Evolutionary conservation across 2,888 invertebrate genomes (phyloP).

Genomic region (Rotaria sp.): DNA sequence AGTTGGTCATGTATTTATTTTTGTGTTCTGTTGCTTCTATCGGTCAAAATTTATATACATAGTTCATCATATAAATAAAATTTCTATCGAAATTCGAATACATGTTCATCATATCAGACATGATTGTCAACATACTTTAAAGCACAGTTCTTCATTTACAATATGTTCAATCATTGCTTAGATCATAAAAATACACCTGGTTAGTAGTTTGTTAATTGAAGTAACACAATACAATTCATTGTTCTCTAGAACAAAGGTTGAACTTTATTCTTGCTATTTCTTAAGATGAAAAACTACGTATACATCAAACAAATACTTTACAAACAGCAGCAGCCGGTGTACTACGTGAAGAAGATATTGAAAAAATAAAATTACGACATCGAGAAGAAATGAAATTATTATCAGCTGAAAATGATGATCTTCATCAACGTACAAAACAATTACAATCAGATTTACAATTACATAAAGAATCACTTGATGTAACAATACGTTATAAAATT

Average conservation of each 20-base stretch:
- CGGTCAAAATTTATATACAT: not conserved
- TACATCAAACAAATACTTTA: not conserved
- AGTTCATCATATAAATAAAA: not conserved
- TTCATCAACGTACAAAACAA: slow-evolving; percentile 28
- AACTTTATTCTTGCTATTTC: not conserved
- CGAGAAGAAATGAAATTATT: slow-evolving; percentile 29
- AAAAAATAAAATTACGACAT: slow-evolving; percentile 23
- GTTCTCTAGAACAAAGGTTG: not conserved
- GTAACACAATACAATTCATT: not conserved
- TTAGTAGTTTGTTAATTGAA: not conserved
- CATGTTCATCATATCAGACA: too few species aligned
- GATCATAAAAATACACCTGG: too few species aligned
- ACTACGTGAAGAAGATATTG: slow-evolving; percentile 18
- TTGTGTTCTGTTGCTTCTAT: not conserved
- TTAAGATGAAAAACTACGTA: not conserved
- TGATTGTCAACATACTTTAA: too few species aligned
- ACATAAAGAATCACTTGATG: slow-evolving; percentile 24
- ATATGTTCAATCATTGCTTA: too few species aligned
- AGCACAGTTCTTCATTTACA: too few species aligned
- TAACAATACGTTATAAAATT: slow-evolving; percentile 20
- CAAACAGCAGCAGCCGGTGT: not conserved
- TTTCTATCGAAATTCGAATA: too few species aligned
- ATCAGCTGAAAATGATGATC: slow-evolving; percentile 21
- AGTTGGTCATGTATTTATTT: not conserved
- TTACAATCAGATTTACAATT: slow-evolving; percentile 23